Conservation (phyloP, 2,888 invertebrate genomes). For the Andrena bicolor region DNA sequence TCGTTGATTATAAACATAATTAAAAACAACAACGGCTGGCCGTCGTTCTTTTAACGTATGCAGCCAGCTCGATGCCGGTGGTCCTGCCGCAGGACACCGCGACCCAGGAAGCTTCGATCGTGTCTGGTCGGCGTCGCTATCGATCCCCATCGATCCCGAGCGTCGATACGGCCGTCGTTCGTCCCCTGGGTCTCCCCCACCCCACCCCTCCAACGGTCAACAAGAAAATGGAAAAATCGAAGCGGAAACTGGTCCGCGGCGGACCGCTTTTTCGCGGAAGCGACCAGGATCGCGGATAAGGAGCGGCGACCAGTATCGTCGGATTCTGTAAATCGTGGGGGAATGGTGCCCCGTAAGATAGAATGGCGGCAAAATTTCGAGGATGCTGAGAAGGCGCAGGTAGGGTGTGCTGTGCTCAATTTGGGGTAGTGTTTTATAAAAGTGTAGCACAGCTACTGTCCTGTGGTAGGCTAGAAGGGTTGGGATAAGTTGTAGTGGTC, state of each 20-base stretch:
- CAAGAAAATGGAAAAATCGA: conserved; percentile 65
- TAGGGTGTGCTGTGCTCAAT: neutral
- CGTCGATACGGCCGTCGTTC: conserved; percentile 58
- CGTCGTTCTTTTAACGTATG: conserved; percentile 79
- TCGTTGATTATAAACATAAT: conserved; percentile 85
- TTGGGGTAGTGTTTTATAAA: neutral
- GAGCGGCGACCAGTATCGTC: conserved; percentile 31
- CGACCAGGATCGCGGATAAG: conserved; percentile 46
- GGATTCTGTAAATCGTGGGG: conserved; percentile 20
- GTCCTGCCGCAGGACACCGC: conserved; percentile 75
- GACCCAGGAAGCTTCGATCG: conserved; percentile 70
- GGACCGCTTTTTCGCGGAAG: conserved; percentile 58
- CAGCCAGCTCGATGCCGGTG: conserved; percentile 81
- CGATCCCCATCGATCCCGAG: conserved; percentile 66
- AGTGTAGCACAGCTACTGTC: too few species aligned
- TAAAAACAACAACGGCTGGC: conserved; percentile 82
- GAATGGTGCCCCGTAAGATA: neutral
- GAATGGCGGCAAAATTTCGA: neutral
- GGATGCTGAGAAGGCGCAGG: neutral
- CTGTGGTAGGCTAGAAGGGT: too few species aligned
- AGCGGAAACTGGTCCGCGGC: conserved; percentile 46
- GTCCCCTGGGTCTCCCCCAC: neutral
- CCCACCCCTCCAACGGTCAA: conserved; percentile 3
- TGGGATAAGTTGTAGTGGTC: too few species aligned
- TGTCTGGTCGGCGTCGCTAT: conserved; percentile 59